phyloP scores from a whole-genome alignment of 2,797 vertebrate genomes.

The Microctenopoma steveboyesi region DNA sequence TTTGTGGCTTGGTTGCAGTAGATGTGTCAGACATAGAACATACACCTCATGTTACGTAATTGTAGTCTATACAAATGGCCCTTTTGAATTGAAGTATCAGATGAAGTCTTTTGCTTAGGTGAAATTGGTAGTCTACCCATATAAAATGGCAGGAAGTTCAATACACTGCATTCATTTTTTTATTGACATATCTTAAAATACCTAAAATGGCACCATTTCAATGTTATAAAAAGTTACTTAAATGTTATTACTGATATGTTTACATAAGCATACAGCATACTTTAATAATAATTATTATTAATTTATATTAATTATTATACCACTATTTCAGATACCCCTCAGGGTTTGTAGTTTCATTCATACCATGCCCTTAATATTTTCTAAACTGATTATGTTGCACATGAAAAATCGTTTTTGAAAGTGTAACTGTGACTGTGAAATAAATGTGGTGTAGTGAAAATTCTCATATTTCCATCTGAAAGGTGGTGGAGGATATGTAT shows the following conservation, averaged over 20 bases:
- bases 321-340: neutral
- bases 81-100: too few species aligned
- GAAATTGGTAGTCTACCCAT: neutral
- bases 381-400: neutral
- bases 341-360: neutral
- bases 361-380: neutral
- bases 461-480: neutral
- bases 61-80: neutral
- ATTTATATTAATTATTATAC: too few species aligned
- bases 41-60: too few species aligned
- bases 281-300: too few species aligned
- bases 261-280: too few species aligned
- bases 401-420: neutral
- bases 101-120: neutral
- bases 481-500: neutral
- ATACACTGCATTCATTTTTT: too few species aligned
- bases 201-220: neutral
- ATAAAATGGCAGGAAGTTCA: too few species aligned
- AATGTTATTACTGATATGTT: too few species aligned
- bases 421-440: neutral
- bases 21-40: fast-evolving
- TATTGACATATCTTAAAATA: too few species aligned
- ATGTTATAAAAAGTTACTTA: neutral
- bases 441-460: neutral
- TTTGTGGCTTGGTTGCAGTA: neutral